Base-by-base conservation (phyloP, 2,888 invertebrate genomes). In the Perithous albicinctus region DNA sequence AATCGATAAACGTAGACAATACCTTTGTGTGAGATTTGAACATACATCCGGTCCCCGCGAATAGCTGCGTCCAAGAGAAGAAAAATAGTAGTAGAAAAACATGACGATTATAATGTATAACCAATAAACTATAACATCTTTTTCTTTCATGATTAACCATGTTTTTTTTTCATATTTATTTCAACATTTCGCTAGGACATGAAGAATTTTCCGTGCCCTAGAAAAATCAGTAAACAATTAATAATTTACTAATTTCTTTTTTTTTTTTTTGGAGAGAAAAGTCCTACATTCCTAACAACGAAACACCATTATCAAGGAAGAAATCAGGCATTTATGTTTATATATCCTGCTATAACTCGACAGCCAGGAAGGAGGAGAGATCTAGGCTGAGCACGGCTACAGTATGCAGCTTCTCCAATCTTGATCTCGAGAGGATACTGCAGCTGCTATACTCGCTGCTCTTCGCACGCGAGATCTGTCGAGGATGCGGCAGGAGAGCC, bases 31-130 rank as follows among this genome's bases (percentile, higher is more conserved):
- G 93, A 85, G 93, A 92, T 90, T 93, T 93, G 89, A 93, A 93
- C 90, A 93, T 93, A 90, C 93, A 93, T 88, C 93, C 93, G 86
- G 93, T 93, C 89, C 94, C 94, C 86, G 94, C 93, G 89, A 94
- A 94, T 87, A 93, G 93, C 94, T 94, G 93, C 92, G 88, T 91
- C 90, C 90, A 38, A 76, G 54, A 46, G 43, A 75, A 81, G 46
- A 75, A 64, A 64, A 69, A 38, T 56, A 66, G 8, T 61, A 20
- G 35, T 46, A 75, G 26, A 59, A 12, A 66, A 38, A 63, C 26
- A 66, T 78, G 15, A 26, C 29, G 26, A 59, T 26, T 7, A 56
- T 48, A 26, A 43, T 75, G 15, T 32, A 15, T 15, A 26, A n/a
- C 12, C 12, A n/a, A n/a, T 41, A 2, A n/a, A 41, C 12, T 12